Evolutionary conservation across 1,140 invertebrate species (phyloP).

Genomic region (Phenacoccus solenopsis): DNA sequence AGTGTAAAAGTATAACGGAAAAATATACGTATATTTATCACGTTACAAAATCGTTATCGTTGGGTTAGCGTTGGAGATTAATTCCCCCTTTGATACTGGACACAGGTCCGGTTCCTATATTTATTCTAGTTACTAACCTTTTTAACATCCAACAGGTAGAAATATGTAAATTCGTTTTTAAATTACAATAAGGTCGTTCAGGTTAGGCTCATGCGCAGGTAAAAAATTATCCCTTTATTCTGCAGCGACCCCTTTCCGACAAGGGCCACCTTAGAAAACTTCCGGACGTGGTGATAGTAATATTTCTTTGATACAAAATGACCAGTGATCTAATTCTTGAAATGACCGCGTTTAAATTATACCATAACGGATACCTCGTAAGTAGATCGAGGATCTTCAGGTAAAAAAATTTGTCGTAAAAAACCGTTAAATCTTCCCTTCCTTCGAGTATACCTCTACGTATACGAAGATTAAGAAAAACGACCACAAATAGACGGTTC

Average conservation of each 20-base stretch:
- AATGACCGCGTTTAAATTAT: neutral
- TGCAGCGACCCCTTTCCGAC: neutral
- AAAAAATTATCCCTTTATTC: neutral
- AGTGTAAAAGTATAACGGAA: neutral
- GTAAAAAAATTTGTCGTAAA: neutral
- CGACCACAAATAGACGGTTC: neutral
- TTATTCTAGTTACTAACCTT: neutral
- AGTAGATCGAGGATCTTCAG: neutral
- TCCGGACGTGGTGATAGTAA: neutral
- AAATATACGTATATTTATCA: neutral
- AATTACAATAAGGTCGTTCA: conserved; percentile 2
- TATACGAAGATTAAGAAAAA: neutral
- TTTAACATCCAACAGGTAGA: neutral
- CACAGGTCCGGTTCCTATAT: neutral
- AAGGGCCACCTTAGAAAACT: conserved; percentile 1
- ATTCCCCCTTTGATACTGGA: neutral
- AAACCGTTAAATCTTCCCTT: conserved; percentile 1
- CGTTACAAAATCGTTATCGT: neutral
- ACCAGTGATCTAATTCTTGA: neutral
- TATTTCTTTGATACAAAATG: neutral
- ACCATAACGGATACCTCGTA: too few species aligned
- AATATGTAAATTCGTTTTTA: neutral
- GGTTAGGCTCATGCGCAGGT: neutral
- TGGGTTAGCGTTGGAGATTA: neutral
- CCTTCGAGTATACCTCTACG: neutral